Conservation (phyloP, 2,113 vertebrate genomes). For the Limnothrissa miodon region DNA sequence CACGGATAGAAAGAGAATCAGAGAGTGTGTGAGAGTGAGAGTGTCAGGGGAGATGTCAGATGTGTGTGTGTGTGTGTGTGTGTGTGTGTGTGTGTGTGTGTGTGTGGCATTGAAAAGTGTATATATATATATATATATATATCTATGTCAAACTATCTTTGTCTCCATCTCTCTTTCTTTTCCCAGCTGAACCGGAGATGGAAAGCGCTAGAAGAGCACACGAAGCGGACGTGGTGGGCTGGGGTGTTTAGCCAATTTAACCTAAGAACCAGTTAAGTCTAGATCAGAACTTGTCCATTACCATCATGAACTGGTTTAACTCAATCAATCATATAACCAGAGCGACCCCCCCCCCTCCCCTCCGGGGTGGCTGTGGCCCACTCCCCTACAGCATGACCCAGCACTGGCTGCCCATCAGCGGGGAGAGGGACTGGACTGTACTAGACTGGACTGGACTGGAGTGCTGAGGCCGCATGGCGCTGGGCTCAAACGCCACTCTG, state of each 20-base stretch:
- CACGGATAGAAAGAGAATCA: too few relatives aligned
- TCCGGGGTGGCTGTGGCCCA: not conserved
- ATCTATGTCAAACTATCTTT: not conserved
- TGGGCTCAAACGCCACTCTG: conserved; percentile 19
- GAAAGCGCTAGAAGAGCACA: not conserved
- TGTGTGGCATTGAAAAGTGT: too few relatives aligned
- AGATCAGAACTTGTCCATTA: conserved; percentile 41
- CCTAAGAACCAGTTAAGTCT: conserved; percentile 28
- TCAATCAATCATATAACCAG: conserved; percentile 20
- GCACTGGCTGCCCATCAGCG: not conserved
- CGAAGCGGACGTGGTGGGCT: conserved; percentile 36
- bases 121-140: too few relatives aligned
- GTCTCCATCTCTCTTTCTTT: not conserved
- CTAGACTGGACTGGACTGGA: conserved; percentile 34
- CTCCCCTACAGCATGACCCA: conserved; percentile 14
- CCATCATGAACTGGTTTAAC: conserved; percentile 35
- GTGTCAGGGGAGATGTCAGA: not conserved
- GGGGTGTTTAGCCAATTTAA: conserved; percentile 42
- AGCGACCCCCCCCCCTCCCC: not conserved
- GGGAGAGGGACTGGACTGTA: conserved; percentile 30
- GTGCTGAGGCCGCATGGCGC: conserved; percentile 9
- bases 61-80: conserved; percentile 10
- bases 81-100: too few relatives aligned
- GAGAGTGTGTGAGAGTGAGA: too few relatives aligned
- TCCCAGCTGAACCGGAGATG: not conserved